These are phyloP conservation scores for Danaus chrysippus DNA, from an alignment of 2,888 invertebrate genomes.

Conservation along the genomic window DNA sequence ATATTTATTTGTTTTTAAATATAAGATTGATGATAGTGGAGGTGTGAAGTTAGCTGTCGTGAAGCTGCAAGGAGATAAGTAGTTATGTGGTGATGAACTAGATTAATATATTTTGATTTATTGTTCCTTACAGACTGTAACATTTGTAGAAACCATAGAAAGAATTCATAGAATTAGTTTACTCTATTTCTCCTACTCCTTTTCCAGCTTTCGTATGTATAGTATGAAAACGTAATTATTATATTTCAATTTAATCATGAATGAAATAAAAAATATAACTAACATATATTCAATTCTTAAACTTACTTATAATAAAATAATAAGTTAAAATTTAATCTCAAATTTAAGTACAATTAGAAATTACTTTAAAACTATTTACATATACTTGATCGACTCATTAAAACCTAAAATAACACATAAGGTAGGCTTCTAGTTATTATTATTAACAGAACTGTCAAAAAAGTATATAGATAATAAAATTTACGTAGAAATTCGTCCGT, in stretches of 20 bases:
- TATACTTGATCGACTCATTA: too few species aligned
- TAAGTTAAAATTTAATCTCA: too few species aligned
- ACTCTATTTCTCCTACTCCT: slow-evolving; percentile 9
- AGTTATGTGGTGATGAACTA: slow-evolving; percentile 19
- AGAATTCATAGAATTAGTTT: neutral
- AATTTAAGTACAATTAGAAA: too few species aligned
- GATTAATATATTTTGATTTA: slow-evolving; percentile 24
- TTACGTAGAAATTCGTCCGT: slow-evolving; percentile 8
- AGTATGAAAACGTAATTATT: too few species aligned
- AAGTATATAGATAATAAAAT: neutral
- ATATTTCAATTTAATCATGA: too few species aligned
- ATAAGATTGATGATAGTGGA: slow-evolving; percentile 58
- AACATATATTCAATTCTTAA: too few species aligned
- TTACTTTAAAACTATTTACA: too few species aligned
- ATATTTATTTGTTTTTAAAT: slow-evolving; percentile 54
- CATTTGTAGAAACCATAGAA: neutral
- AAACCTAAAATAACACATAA: too few species aligned
- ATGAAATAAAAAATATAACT: too few species aligned
- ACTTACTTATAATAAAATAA: too few species aligned
- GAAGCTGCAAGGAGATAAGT: slow-evolving; percentile 28
- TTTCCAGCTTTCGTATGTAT: neutral
- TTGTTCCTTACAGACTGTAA: slow-evolving; percentile 5
- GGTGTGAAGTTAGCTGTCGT: slow-evolving; percentile 56
- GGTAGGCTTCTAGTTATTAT: too few species aligned
- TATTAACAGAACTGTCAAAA: neutral